These are phyloP conservation scores for Stictonetta naevosa DNA, from an alignment of 2,113 vertebrate species.

Conservation along the genomic window DNA sequence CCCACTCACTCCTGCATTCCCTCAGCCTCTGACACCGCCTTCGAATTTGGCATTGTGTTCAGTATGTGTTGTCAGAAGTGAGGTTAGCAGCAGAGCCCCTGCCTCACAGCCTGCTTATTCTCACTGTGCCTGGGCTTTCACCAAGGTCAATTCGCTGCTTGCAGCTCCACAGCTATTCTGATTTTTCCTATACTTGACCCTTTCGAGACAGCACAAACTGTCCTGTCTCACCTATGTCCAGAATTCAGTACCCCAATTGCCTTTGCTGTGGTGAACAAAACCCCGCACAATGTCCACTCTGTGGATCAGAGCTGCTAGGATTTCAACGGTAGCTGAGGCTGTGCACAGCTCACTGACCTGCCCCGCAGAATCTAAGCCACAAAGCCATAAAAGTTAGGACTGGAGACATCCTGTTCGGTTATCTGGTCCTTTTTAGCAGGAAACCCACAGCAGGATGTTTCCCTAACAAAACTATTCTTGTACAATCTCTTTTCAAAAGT, in stretches of 20 bases:
- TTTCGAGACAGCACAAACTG: background rate
- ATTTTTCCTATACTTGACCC: background rate
- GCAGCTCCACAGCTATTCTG: background rate
- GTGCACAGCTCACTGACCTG: background rate
- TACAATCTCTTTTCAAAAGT: slow-evolving; percentile 38
- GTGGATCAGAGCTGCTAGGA: background rate
- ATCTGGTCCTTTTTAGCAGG: background rate
- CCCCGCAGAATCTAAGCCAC: background rate
- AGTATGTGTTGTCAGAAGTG: rapidly evolving
- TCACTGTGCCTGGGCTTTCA: background rate
- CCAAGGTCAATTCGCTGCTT: background rate
- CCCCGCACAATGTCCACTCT: background rate
- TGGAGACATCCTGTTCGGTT: slow-evolving; percentile 50
- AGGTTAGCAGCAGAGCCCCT: background rate
- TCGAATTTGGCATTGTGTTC: background rate
- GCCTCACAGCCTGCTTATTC: background rate
- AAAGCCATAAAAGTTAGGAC: slow-evolving; percentile 18
- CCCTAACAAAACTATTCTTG: slow-evolving; percentile 31
- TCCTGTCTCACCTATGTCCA: background rate
- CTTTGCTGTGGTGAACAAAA: background rate
- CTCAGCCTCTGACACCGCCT: background rate
- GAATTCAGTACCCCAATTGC: background rate
- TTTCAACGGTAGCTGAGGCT: background rate
- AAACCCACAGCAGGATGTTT: slow-evolving; percentile 69
- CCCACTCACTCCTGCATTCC: rapidly evolving